Evolutionary conservation across 23 tunicate species (phyloP).

Genomic region (Corella eumyota): DNA sequence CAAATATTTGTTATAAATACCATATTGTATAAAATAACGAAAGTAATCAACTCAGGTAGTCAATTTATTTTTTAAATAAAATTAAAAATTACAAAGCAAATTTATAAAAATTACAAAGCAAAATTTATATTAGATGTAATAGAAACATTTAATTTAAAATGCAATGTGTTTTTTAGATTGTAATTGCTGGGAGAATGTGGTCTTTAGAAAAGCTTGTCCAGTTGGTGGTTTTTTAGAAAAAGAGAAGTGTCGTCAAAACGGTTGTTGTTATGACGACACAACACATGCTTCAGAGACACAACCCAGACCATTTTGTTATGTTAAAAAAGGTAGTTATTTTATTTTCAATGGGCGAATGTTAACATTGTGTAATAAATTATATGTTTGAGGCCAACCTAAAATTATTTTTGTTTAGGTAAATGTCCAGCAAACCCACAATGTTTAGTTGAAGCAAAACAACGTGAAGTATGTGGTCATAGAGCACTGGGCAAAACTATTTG

Average conservation of each 20-base stretch:
- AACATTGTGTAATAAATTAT: not conserved
- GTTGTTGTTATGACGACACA: conserved; percentile 24
- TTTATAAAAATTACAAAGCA: too few relatives aligned
- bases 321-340: conserved; percentile 1
- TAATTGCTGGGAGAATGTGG: conserved; percentile 10
- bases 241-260: not conserved
- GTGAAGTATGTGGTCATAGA: conserved; percentile 19
- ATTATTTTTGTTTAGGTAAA: not conserved
- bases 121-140: too few relatives aligned
- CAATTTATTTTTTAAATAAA: too few relatives aligned
- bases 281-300: not conserved
- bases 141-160: too few relatives aligned
- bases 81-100: too few relatives aligned
- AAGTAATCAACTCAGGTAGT: too few relatives aligned
- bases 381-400: too few relatives aligned
- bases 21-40: too few relatives aligned
- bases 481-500: conserved; percentile 11
- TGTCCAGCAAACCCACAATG: conserved; percentile 8
- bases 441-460: not conserved
- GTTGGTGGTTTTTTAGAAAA: conserved; percentile 7
- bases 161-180: conserved; percentile 11
- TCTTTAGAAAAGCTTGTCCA: conserved; percentile 1
- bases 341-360: not conserved
- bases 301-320: conserved; percentile 8
- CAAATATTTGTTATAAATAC: too few relatives aligned